Conservation (phyloP, 2,113 vertebrate genomes). For the Phyllostomus hastatus region DNA sequence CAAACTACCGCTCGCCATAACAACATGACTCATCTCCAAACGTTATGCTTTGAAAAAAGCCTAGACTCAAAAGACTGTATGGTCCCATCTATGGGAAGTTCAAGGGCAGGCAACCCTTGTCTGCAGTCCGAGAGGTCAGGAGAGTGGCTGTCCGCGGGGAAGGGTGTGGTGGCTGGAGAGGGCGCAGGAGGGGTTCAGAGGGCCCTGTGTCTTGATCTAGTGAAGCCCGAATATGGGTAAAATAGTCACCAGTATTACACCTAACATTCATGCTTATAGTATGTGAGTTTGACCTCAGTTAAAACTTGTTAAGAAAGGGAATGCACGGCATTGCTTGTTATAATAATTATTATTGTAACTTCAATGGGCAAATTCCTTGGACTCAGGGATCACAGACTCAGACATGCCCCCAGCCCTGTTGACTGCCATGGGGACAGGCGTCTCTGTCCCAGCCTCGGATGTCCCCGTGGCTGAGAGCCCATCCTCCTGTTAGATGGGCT, state of each 20-base stretch:
- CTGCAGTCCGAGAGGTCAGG: not conserved
- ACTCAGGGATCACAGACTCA: not conserved
- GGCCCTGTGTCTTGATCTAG: not conserved
- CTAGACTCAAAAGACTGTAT: not conserved
- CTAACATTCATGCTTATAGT: not conserved
- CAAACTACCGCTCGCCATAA: accelerated
- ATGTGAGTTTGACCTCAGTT: not conserved
- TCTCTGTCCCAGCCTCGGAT: not conserved
- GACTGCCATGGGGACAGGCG: not conserved
- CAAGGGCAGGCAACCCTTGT: not conserved
- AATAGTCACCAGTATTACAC: not conserved
- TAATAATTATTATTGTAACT: no score
- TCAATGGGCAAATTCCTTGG: not conserved
- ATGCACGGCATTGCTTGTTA: not conserved
- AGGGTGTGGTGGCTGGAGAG: not conserved
- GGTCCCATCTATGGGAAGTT: not conserved
- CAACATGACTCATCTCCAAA: not conserved
- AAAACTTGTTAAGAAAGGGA: not conserved
- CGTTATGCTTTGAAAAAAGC: not conserved
- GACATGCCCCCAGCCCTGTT: not conserved
- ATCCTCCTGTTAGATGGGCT: not conserved
- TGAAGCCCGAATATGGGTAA: not conserved
- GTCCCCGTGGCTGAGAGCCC: accelerated
- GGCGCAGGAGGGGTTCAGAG: accelerated
- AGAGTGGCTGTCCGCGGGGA: not conserved